Evolutionary conservation across 2,888 invertebrate genomes (phyloP).

Genomic region (Dynastes tityus): DNA sequence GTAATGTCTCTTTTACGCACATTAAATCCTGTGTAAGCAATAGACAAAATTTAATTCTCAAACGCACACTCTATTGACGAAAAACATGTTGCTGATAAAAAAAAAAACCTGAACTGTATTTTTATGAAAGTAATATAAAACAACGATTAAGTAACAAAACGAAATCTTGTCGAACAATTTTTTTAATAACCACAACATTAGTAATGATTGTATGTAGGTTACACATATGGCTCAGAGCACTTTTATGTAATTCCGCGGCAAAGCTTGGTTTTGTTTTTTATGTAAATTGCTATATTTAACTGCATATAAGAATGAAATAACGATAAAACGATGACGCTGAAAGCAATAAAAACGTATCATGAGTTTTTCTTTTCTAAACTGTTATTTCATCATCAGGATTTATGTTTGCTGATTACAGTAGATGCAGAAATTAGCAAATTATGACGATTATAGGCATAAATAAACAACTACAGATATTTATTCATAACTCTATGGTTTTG

Average conservation of each 20-base stretch:
- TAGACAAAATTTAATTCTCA: too few relatives aligned
- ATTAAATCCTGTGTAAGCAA: too few relatives aligned
- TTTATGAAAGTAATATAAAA: slow-evolving; percentile 29
- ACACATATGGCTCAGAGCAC: slow-evolving; percentile 32
- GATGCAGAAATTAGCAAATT: too few relatives aligned
- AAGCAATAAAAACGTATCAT: too few relatives aligned
- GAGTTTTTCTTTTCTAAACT: too few relatives aligned
- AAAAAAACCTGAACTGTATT: slow-evolving; percentile 14
- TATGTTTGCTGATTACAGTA: too few relatives aligned
- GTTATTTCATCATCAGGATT: too few relatives aligned
- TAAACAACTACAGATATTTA: too few relatives aligned
- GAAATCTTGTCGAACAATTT: slow-evolving; percentile 34
- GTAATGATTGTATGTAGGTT: slow-evolving; percentile 46
- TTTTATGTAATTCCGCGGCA: slow-evolving; percentile 41
- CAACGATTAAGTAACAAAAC: slow-evolving; percentile 38
- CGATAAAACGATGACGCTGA: neutral
- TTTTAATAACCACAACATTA: slow-evolving; percentile 41
- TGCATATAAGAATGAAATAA: slow-evolving; percentile 2
- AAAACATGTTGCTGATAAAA: neutral
- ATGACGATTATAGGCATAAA: too few relatives aligned
- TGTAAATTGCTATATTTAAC: slow-evolving; percentile 24
- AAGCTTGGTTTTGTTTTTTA: slow-evolving; percentile 25
- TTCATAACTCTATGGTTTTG: too few relatives aligned
- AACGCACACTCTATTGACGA: too few relatives aligned
- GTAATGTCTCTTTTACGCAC: too few relatives aligned